These are phyloP conservation scores for Carassius carassius DNA, from an alignment of 2,113 vertebrate genomes.

Conservation along the genomic window DNA sequence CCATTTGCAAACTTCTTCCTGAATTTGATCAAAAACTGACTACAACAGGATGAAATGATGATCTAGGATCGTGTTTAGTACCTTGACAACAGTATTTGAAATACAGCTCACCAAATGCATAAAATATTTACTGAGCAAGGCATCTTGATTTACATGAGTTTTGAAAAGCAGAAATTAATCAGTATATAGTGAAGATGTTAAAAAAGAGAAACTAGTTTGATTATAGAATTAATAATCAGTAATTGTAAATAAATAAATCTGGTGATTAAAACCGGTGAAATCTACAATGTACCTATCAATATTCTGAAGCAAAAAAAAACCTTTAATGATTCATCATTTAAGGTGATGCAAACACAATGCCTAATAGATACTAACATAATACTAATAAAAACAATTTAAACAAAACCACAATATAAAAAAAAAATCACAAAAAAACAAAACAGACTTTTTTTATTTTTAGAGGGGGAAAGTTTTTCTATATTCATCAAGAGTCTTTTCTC, in stretches of 20 bases:
- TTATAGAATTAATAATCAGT: not conserved
- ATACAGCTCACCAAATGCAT: slow-evolving; percentile 35
- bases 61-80: not conserved
- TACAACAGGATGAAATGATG: not conserved
- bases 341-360: not conserved
- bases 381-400: not conserved
- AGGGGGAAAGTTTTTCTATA: slow-evolving; percentile 76
- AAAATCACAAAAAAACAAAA: slow-evolving; percentile 60
- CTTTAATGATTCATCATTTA: not conserved
- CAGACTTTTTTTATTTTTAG: slow-evolving; percentile 71
- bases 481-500: slow-evolving; percentile 70
- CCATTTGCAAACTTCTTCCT: not conserved
- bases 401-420: slow-evolving; percentile 5
- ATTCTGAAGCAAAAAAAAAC: not conserved
- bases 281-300: not conserved
- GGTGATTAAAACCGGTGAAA: not conserved
- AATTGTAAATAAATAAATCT: not conserved
- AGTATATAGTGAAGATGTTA: not conserved
- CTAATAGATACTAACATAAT: not conserved
- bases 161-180: not conserved
- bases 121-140: slow-evolving; percentile 41
- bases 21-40: not conserved
- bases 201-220: not conserved
- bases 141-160: not conserved
- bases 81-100: slow-evolving; percentile 28